These are phyloP conservation scores for Pangasianodon hypophthalmus DNA, from an alignment of 2,113 vertebrate species.

Conservation along the genomic window DNA sequence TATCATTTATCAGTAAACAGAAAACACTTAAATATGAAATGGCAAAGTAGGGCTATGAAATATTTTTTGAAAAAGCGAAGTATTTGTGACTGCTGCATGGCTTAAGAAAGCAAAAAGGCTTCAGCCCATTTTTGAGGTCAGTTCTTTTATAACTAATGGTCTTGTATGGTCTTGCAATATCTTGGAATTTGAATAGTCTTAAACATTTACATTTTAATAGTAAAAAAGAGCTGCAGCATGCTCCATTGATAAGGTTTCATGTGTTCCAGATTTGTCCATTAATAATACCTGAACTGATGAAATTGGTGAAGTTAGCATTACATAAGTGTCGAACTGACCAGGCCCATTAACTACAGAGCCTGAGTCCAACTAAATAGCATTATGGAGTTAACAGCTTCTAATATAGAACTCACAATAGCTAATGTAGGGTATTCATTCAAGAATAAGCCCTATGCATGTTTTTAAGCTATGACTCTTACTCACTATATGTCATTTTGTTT, in stretches of 20 bases:
- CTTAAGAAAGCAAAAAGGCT: neutral
- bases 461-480: neutral
- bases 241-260: neutral
- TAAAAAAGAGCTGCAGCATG: neutral
- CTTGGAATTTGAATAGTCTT: neutral
- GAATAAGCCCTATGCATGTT: neutral
- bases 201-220: neutral
- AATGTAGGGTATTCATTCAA: neutral
- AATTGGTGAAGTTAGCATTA: neutral
- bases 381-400: neutral
- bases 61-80: neutral
- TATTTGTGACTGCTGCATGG: conserved; percentile 11
- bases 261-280: neutral
- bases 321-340: neutral
- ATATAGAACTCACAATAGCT: neutral
- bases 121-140: neutral
- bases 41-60: neutral
- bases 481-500: neutral
- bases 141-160: neutral
- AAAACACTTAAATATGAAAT: neutral
- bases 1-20: neutral
- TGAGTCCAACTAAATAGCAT: neutral
- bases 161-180: neutral
- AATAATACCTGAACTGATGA: neutral
- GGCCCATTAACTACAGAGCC: neutral